These are phyloP conservation scores for Hippoglossus stenolepis DNA, from an alignment of 2,113 vertebrate genomes.

Conservation along the genomic window DNA sequence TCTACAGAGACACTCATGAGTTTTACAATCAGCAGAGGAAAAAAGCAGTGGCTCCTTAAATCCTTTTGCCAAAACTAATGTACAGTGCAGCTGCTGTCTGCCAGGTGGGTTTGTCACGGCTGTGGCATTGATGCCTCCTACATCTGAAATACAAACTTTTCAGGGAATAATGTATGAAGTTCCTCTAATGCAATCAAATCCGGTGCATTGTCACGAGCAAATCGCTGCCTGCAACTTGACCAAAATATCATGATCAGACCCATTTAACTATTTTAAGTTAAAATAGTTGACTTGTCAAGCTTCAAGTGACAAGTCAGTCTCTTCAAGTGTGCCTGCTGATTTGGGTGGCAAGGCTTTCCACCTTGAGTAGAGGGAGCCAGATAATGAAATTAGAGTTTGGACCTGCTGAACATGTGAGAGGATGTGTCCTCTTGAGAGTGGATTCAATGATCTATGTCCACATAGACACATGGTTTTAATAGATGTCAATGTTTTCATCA, in stretches of 20 bases:
- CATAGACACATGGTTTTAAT: neutral
- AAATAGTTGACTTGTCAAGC: too few species aligned
- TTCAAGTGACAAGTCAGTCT: neutral
- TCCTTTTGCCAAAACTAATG: constrained; percentile 28
- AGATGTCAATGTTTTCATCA: neutral
- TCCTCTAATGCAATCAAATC: neutral
- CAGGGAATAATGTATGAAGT: neutral
- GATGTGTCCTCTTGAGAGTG: neutral
- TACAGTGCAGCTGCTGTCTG: constrained; percentile 7
- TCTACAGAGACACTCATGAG: constrained; percentile 45
- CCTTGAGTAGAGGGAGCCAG: neutral
- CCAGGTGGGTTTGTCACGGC: neutral
- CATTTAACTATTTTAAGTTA: too few species aligned
- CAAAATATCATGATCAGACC: too few species aligned
- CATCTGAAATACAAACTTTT: neutral
- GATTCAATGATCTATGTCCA: neutral
- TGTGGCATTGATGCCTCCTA: neutral
- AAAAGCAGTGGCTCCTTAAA: constrained; percentile 21
- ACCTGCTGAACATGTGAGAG: neutral
- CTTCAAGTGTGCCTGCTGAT: too few species aligned
- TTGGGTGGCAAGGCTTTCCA: neutral
- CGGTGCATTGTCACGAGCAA: neutral
- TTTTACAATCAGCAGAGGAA: constrained; percentile 53
- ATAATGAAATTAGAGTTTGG: neutral
- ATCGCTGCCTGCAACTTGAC: neutral